Evolutionary conservation across 2,797 vertebrate genomes (phyloP).

Genomic region (Syndactyla subalaris): DNA sequence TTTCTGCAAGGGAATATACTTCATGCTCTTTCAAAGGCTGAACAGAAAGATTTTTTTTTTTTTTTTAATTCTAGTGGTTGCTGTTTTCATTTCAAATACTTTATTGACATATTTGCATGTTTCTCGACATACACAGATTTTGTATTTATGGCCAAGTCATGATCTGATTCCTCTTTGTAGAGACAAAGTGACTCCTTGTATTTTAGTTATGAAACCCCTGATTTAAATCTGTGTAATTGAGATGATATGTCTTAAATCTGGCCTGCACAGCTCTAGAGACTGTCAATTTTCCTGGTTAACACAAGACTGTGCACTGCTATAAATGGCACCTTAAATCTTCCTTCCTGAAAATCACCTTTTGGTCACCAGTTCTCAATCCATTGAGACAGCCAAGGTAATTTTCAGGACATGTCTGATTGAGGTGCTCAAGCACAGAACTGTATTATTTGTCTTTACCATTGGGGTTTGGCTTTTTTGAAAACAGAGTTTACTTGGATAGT

Average conservation of each 20-base stretch:
- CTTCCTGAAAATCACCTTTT: not conserved
- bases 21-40: not conserved
- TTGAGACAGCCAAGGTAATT: not conserved
- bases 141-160: not conserved
- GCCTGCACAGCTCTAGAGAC: not conserved
- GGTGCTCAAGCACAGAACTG: not conserved
- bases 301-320: not conserved
- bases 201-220: not conserved
- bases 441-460: not conserved
- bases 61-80: not conserved
- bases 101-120: not conserved
- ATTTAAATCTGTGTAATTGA: not conserved
- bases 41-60: not conserved
- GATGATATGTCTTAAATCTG: not conserved
- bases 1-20: not conserved
- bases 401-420: not conserved
- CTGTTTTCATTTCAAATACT: not conserved
- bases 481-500: not conserved
- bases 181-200: not conserved
- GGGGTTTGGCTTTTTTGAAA: fast-evolving
- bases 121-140: not conserved
- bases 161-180: not conserved
- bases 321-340: not conserved
- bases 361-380: not conserved
- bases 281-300: not conserved